Conservation (phyloP, 2,888 invertebrate species). For the Crossocerus cetratus region DNA sequence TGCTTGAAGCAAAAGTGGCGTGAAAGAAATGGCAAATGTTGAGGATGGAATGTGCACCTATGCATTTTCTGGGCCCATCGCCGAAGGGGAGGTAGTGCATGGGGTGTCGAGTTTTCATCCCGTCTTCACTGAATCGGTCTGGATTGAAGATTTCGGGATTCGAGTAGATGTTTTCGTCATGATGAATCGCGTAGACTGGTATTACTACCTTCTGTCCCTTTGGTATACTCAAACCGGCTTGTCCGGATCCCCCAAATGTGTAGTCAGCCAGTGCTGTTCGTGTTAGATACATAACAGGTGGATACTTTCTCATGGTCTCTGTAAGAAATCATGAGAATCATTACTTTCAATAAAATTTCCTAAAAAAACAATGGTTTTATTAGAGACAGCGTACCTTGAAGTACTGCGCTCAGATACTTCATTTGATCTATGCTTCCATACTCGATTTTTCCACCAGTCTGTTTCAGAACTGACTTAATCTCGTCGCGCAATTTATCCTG, state of each 20-base stretch:
- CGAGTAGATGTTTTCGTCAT: conserved; percentile 61
- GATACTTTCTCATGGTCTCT: conserved; percentile 66
- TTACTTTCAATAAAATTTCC: not conserved
- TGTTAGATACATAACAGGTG: conserved; percentile 45
- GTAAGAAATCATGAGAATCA: not conserved
- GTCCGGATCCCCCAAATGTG: conserved; percentile 47
- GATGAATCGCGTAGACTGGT: conserved; percentile 60
- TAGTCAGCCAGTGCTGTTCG: conserved; percentile 52
- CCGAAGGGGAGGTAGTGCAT: conserved; percentile 63
- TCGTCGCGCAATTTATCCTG: conserved; percentile 58
- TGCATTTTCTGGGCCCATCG: conserved; percentile 64
- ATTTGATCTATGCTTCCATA: conserved; percentile 75
- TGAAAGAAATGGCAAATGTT: conserved; percentile 13
- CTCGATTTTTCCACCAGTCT: conserved; percentile 65
- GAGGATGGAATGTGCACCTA: conserved; percentile 51
- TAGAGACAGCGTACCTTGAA: conserved; percentile 63
- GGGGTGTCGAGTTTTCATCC: conserved; percentile 45
- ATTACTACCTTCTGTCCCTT: conserved; percentile 47
- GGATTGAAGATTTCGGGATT: conserved; percentile 65
- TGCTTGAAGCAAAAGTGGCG: too few species aligned
- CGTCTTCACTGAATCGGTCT: conserved; percentile 60
- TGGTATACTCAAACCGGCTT: conserved; percentile 36
- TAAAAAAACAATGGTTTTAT: not conserved
- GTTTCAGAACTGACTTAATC: conserved; percentile 43
- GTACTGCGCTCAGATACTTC: conserved; percentile 75